Evolutionary conservation across 2,113 vertebrate species (phyloP).

Genomic region (Gallinago media): DNA sequence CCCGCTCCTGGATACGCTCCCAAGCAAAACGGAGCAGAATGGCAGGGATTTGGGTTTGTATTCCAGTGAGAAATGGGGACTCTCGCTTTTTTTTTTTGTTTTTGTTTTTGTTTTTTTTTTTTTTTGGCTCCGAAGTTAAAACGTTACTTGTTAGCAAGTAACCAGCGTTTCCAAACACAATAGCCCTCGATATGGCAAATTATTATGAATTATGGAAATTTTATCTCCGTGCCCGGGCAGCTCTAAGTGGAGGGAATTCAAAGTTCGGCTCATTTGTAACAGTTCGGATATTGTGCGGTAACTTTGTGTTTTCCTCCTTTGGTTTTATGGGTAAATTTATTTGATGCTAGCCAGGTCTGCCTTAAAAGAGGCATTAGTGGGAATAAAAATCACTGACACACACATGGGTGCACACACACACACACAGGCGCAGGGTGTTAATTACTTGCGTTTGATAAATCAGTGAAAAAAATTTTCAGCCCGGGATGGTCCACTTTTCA

Average conservation of each 20-base stretch:
- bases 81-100: not conserved
- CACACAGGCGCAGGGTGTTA: accelerated
- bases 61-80: not conserved
- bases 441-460: constrained; percentile 17
- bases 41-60: not conserved
- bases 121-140: not conserved
- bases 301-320: not conserved
- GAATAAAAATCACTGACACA: constrained; percentile 27
- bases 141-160: not conserved
- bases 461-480: not conserved
- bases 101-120: not conserved
- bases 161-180: not conserved
- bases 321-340: not conserved
- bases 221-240: not conserved
- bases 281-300: not conserved
- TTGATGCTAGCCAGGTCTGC: not conserved
- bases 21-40: not conserved
- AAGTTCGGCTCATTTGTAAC: not conserved
- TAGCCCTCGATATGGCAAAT: not conserved
- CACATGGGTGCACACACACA: accelerated
- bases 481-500: not conserved
- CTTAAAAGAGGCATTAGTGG: not conserved
- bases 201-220: not conserved
- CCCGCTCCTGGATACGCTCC: constrained; percentile 15
- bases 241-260: not conserved